Evolutionary conservation across 2,113 vertebrate genomes (phyloP).

Genomic region (Platycercus adscitus): DNA sequence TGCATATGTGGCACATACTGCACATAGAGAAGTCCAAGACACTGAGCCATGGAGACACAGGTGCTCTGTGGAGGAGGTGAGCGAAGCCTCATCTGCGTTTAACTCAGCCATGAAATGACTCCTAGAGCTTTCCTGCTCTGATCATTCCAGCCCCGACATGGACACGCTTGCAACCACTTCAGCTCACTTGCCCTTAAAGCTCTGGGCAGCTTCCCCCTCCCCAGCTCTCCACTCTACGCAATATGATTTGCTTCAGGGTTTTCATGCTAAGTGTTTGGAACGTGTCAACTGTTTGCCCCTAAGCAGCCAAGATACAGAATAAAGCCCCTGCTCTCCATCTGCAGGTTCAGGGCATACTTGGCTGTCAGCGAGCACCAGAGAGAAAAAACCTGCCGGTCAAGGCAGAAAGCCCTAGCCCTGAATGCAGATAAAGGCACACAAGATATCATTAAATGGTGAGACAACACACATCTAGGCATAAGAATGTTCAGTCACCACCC

Average conservation of each 20-base stretch:
- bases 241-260: background rate
- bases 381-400: background rate
- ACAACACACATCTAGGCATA: background rate
- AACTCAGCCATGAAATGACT: slow-evolving; percentile 68
- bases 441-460: background rate
- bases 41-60: slow-evolving; percentile 44
- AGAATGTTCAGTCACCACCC: background rate
- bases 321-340: background rate
- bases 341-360: background rate
- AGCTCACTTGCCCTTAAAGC: background rate
- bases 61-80: slow-evolving; percentile 27
- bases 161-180: background rate
- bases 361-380: background rate
- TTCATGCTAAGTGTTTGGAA: background rate
- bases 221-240: background rate
- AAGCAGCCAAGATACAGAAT: background rate
- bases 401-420: background rate
- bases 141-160: background rate
- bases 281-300: background rate
- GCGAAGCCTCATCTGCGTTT: slow-evolving; percentile 41
- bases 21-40: background rate
- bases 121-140: slow-evolving; percentile 1
- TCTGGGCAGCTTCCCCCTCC: background rate
- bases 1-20: background rate
- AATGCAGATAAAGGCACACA: background rate